Base-by-base conservation (phyloP, 2,113 vertebrate species). In the Cynocephalus volans region DNA sequence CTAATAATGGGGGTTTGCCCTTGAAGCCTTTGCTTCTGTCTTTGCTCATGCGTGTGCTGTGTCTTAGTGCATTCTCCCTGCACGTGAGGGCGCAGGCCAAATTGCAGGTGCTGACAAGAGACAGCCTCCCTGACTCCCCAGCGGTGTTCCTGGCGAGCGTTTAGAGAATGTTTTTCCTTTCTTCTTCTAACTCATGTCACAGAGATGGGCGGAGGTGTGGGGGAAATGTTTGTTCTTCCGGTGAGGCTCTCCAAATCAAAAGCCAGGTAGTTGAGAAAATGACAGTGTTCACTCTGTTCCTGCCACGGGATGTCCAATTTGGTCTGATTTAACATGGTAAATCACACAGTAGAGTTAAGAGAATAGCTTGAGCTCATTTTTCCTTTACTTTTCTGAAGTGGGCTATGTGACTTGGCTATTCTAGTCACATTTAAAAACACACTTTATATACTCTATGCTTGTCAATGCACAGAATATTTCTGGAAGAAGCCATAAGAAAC, bases 171-270 rank as follows among this genome's bases (percentile, higher is more conserved):
- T n/a, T 56, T 31, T 62, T 18, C 41, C 26, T 36, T 70, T 36
- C n/a, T 58, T 14, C 60, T 84, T 64, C n/a, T 62, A 33, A 50
- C 7, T 91, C 87, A 10, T 3, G 26, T 60, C 15, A 45, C 67
- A 33, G 62, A 72, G 75, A 1, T 65, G 36, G 65, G 50, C 7
- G 9, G 15, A 36, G n/a, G n/a, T 1, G 0, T 24, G 31, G 11
- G 69, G 36, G 58, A 10, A 48, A 56, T 28, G 15, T 15, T 52
- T 24, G 11, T 52, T 58, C 11, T 45, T 69, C 70, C 13, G 83
- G 31, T 45, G 3, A 23, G 36, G 12, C 45, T 60, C 31, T 92
- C 86, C 17, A 64, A 9, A 24, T 45, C 41, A 17, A 70, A 36
- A 64, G 45, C 5, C 77, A 65, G 65, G 26, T 41, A 73, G 23